Conservation (phyloP, 1,140 invertebrate genomes). For the Magallana angulata region DNA sequence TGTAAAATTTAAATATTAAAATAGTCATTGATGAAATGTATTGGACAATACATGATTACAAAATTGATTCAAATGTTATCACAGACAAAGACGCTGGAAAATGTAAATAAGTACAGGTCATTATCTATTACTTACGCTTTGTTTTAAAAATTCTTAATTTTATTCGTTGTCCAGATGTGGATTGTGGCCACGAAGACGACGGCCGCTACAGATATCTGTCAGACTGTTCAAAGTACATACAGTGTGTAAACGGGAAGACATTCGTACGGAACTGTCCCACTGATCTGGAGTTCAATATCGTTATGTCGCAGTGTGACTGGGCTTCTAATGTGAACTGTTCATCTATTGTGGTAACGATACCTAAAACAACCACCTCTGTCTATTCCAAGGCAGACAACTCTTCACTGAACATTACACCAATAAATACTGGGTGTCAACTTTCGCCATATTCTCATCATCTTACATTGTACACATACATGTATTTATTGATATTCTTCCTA, state of each 20-base stretch:
- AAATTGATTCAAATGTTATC: too few relatives aligned
- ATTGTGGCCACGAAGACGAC: not conserved
- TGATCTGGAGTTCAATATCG: not conserved
- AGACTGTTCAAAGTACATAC: conserved; percentile 3
- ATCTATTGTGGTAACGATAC: not conserved
- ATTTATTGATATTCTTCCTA: not conserved
- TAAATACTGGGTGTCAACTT: not conserved
- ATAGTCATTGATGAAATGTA: too few relatives aligned
- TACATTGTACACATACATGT: not conserved
- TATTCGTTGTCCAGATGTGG: not conserved
- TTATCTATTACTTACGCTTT: too few relatives aligned
- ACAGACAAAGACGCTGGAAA: too few relatives aligned
- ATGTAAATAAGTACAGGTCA: too few relatives aligned
- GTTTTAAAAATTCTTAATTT: not conserved
- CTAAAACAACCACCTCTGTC: not conserved
- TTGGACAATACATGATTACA: too few relatives aligned
- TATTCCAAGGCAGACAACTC: not conserved
- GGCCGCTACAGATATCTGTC: not conserved
- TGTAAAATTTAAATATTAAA: too few relatives aligned
- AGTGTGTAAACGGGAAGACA: not conserved
- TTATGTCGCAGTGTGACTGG: not conserved
- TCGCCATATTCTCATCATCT: not conserved
- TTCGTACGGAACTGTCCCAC: not conserved
- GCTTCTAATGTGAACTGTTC: not conserved
- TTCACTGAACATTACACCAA: not conserved